Evolutionary conservation across 2,113 vertebrate genomes (phyloP).

Genomic region (Glaucidium brasilianum): DNA sequence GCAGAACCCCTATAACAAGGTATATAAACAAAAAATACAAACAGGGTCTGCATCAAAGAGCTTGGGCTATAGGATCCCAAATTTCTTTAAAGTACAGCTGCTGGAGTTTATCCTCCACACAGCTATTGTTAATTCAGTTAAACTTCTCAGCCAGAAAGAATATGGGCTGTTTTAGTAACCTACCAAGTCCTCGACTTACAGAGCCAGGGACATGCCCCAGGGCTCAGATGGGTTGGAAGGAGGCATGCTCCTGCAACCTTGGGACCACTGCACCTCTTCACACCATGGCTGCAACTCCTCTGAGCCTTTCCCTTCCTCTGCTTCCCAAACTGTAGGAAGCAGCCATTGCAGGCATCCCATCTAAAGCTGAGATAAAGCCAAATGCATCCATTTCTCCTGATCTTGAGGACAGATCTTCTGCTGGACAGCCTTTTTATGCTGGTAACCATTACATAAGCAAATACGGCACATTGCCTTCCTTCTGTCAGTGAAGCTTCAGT

Average conservation of each 20-base stretch:
- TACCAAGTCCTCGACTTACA: background rate
- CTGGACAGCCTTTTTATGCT: background rate
- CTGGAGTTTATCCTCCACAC: background rate
- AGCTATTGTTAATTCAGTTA: background rate
- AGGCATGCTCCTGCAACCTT: background rate
- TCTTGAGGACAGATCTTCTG: background rate
- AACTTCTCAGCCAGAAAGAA: background rate
- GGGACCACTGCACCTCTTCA: background rate
- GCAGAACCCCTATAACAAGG: background rate
- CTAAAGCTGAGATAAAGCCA: background rate
- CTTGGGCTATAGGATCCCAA: background rate
- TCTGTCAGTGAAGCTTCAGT: background rate
- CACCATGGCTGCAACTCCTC: background rate
- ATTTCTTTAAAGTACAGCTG: background rate
- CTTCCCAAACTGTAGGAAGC: background rate
- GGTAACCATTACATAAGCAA: background rate
- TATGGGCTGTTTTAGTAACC: background rate
- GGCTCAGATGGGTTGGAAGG: background rate
- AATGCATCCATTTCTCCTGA: background rate
- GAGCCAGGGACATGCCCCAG: background rate
- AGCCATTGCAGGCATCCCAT: background rate
- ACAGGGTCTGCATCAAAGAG: background rate
- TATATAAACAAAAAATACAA: background rate
- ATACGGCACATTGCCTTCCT: background rate
- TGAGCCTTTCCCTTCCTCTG: fast-evolving